These are phyloP conservation scores for Dicentrarchus labrax DNA, from an alignment of 2,113 vertebrate species.

Conservation along the genomic window DNA sequence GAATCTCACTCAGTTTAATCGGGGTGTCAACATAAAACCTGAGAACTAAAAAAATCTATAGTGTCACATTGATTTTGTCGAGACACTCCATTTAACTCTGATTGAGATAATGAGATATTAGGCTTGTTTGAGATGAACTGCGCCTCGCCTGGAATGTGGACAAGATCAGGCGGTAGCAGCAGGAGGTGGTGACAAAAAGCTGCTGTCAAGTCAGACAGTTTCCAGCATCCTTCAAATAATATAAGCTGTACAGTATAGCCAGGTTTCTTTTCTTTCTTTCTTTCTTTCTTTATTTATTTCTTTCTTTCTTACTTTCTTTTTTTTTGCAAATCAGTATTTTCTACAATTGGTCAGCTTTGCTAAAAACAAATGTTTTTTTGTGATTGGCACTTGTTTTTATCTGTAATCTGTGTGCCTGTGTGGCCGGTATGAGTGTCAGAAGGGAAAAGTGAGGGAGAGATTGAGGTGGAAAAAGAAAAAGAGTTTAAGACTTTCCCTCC, in stretches of 20 bases:
- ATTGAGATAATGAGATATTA: neutral
- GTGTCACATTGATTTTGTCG: neutral
- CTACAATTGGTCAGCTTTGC: neutral
- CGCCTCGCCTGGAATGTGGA: too few relatives aligned
- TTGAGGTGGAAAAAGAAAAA: neutral
- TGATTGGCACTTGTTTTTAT: constrained; percentile 4
- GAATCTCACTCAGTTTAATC: constrained; percentile 8
- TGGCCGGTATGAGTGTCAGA: neutral
- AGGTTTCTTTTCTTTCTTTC: too few relatives aligned
- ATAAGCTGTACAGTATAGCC: too few relatives aligned
- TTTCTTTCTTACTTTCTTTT: too few relatives aligned
- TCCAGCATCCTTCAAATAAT: too few relatives aligned
- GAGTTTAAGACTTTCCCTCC: neutral
- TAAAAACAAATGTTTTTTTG: neutral
- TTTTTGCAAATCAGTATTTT: too few relatives aligned
- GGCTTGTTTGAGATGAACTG: neutral
- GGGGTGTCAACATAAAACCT: neutral
- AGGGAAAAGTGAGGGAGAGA: too few relatives aligned
- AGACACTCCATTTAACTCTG: constrained; percentile 8
- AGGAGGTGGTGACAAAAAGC: too few relatives aligned
- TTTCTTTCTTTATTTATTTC: too few relatives aligned
- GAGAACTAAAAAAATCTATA: neutral
- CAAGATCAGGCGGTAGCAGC: too few relatives aligned
- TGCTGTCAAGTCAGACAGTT: too few relatives aligned
- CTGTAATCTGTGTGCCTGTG: neutral